A percentile compares a stretch with the other conserved stretches of the same genome.
Conservation (phyloP, 2,888 invertebrate genomes). For the Rhagonycha lutea region DNA sequence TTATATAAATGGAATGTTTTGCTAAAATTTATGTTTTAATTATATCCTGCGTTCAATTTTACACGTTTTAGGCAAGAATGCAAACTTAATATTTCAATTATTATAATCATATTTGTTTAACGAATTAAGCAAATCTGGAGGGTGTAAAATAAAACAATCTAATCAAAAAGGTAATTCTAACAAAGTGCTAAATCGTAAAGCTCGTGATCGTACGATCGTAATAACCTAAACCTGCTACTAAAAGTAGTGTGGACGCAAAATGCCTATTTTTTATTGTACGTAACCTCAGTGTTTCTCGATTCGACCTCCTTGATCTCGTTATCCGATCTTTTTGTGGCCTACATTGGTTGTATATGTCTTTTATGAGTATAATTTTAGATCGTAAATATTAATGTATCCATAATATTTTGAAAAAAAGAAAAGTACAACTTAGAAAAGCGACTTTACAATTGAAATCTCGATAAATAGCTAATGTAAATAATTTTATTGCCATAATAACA, state of each 20-base stretch:
- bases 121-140: background rate
- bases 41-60: background rate
- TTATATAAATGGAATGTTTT: background rate
- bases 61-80: background rate
- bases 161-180: constrained; percentile 11
- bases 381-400: constrained; percentile 38
- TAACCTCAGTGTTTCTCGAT: constrained; percentile 37
- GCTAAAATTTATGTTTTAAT: background rate
- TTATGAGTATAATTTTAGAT: constrained; percentile 26
- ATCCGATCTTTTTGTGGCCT: constrained; percentile 36
- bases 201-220: constrained; percentile 16
- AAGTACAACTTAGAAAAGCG: constrained; percentile 17
- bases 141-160: background rate
- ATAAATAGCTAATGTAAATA: constrained; percentile 22
- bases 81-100: background rate
- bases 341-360: constrained; percentile 32
- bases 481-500: constrained; percentile 14
- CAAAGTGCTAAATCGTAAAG: constrained; percentile 21
- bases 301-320: constrained; percentile 40
- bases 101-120: background rate
- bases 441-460: constrained; percentile 23
- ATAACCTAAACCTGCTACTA: constrained; percentile 26
- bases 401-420: constrained; percentile 18
- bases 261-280: constrained; percentile 37
- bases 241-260: constrained; percentile 32